These are phyloP conservation scores for Myotis lucifugus DNA, from an alignment of 2,113 vertebrate species.

Conservation along the genomic window DNA sequence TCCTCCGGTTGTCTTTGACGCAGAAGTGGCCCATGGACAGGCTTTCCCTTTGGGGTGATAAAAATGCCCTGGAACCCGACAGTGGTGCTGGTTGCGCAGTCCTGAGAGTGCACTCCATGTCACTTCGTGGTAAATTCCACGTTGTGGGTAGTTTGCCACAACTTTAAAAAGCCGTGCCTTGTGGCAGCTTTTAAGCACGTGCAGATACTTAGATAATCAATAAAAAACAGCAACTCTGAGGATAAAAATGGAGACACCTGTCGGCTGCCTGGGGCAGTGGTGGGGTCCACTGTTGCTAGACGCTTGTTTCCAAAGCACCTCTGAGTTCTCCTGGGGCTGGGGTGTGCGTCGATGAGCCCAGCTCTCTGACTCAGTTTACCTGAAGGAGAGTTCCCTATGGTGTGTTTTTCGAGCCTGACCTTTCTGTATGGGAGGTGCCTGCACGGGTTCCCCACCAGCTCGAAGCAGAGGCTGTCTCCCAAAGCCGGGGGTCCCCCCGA, in stretches of 20 bases:
- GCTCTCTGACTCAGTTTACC: not conserved
- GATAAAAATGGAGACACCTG: not conserved
- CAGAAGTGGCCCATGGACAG: not conserved
- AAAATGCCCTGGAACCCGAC: not conserved
- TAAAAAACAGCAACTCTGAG: not conserved
- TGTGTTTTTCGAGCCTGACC: not conserved
- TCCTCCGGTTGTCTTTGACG: not conserved
- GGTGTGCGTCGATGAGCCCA: not conserved
- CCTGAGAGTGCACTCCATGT: fast-evolving
- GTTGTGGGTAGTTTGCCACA: fast-evolving
- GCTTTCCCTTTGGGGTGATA: not conserved
- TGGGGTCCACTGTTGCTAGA: not conserved
- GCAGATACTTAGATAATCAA: not conserved
- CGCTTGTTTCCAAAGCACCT: not conserved
- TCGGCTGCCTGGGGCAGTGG: too few relatives aligned
- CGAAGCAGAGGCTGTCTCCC: not conserved
- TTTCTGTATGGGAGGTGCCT: not conserved
- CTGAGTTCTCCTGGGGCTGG: not conserved
- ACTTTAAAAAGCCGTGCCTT: not conserved
- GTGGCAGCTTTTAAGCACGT: not conserved
- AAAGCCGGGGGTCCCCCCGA: not conserved
- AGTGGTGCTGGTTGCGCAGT: not conserved
- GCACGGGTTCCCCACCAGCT: not conserved
- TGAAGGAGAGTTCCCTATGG: not conserved
- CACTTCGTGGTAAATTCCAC: not conserved